Evolutionary conservation across 2,888 invertebrate genomes (phyloP), one percentile per base, ranked within the genome.

Genomic region (Glyphotaelius pellucidus): DNA sequence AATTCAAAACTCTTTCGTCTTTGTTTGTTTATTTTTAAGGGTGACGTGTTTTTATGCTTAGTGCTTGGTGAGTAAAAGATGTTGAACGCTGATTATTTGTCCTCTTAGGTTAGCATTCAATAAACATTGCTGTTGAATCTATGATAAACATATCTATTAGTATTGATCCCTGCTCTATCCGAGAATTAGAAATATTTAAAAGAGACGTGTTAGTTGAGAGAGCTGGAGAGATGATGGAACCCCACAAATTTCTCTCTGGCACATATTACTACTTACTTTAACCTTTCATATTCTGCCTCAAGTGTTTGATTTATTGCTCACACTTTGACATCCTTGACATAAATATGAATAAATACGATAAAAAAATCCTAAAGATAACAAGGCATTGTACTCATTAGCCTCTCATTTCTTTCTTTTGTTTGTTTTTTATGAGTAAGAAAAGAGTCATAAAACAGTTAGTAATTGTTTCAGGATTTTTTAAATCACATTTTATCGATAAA

Each of bases 31-130:
- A 35, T 84, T 32, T 84, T 84, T 84, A 84, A 19, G 47, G 86
- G 42, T 86, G 86, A 86, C 86, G 47, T 86, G 86, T 86, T 86
- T 86, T 86, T n/a, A 30, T 67, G 19, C 47, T 32, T 86, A 47
- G 52, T 67, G 86, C 31, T 32, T 35, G 32, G 38, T 38, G 84
- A 35, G 84, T 84, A 38, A 7, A 12, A 25, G 84, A 84, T 84
- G 38, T 84, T 84, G 19, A 38, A 84, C 84, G 19, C 19, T 38
- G 32, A 84, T 35, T 32, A 38, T 35, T 2, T 32, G 52, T 31
- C 52, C 30, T 31, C 86, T n/a, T 42, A 7, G 86, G 86, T 86
- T 42, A 31, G 30, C 42, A 12, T 84, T 38, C 15, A 19, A 38
- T 35, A 38, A 7, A 3, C 84, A 84, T 9, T 19, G 35, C n/a